Conservation (phyloP, 1,140 invertebrate genomes). For the Lepidostoma basale region DNA sequence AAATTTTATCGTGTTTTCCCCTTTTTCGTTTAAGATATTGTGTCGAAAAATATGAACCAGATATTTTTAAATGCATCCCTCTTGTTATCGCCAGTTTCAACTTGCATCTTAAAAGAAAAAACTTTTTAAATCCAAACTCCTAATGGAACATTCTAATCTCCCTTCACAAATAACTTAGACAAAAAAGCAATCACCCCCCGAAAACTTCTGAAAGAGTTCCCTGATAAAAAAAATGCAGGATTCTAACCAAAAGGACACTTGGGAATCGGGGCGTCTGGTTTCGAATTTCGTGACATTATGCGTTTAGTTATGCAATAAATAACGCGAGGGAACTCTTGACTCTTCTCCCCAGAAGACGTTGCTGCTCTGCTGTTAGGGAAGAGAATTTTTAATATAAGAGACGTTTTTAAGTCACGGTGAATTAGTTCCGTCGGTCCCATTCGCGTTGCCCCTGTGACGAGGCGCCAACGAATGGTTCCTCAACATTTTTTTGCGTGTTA, state of each 20-base stretch:
- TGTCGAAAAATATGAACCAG: too few species aligned
- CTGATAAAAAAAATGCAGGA: not conserved
- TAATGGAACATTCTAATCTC: slow-evolving; percentile 24
- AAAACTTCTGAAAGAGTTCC: slow-evolving; percentile 7
- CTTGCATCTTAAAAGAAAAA: too few species aligned
- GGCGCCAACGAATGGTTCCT: not conserved
- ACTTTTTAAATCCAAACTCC: not conserved
- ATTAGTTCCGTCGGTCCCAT: slow-evolving; percentile 41
- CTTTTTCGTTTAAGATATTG: too few species aligned
- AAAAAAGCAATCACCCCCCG: not conserved
- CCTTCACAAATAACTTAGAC: not conserved
- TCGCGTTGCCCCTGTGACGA: not conserved
- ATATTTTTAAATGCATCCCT: too few species aligned
- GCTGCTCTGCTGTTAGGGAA: slow-evolving; percentile 7
- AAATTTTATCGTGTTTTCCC: too few species aligned
- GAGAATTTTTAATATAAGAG: slow-evolving; percentile 42
- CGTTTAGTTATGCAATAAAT: slow-evolving; percentile 46
- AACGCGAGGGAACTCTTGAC: slow-evolving; percentile 33
- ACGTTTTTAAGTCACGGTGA: slow-evolving; percentile 42
- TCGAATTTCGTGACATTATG: slow-evolving; percentile 44
- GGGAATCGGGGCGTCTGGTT: slow-evolving; percentile 44
- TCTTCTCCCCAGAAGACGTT: not conserved
- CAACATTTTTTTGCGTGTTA: not conserved
- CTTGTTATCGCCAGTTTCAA: too few species aligned
- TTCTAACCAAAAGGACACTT: slow-evolving; percentile 25